Base-by-base conservation (phyloP, 2,797 vertebrate genomes). In the Enteromius treurensis region DNA sequence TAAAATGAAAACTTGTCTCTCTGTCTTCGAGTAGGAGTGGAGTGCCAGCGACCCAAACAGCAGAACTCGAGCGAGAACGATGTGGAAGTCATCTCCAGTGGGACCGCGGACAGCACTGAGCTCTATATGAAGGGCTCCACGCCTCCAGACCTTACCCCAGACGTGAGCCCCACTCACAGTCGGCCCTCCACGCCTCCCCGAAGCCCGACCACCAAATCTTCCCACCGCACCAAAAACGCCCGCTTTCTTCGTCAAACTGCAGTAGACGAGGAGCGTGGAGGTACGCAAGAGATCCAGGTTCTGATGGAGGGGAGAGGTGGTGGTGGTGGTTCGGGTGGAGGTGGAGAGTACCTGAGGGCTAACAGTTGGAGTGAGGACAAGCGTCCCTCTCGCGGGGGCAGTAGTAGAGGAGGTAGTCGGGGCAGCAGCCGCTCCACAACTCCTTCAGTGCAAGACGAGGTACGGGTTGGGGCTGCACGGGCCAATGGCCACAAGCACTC, bases 241-340 rank as follows among this genome's bases (percentile, higher is more conserved):
- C 96, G 97, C 87, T 98, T 99, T 90, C 95, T 97, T 84, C 90
- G 98, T 32, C 97, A 99, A 93, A 90, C 89, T 11, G 97, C 96
- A 0, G 93, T 97, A 89, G 98, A 98, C 2, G 96, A 98, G 78
- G 96, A 96, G 71, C 92, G 96, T 83, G 92, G 92, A 21, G 97
- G 96, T 87, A 95, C 94, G 89, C 95, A 95, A 2, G 97, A 98
- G 91, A 99, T 99, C 90, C 97, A 98, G 93, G 96, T 98, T 93
- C 89, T 98, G 90, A 94, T 98, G 92, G 98, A 98, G 89, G 96
- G 96, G 64, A 93, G 95, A 0, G 95, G 94, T 0, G 89, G 88
- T 0, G 89, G 88, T 0, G 91, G 90, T n/a, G 81, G 84, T 13
- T 77, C 64, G 8, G 74, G 86, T 51, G 94, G 92, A 91, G 91